phyloP scores from a whole-genome alignment of 2,113 vertebrate genomes.

The Canis aureus region DNA sequence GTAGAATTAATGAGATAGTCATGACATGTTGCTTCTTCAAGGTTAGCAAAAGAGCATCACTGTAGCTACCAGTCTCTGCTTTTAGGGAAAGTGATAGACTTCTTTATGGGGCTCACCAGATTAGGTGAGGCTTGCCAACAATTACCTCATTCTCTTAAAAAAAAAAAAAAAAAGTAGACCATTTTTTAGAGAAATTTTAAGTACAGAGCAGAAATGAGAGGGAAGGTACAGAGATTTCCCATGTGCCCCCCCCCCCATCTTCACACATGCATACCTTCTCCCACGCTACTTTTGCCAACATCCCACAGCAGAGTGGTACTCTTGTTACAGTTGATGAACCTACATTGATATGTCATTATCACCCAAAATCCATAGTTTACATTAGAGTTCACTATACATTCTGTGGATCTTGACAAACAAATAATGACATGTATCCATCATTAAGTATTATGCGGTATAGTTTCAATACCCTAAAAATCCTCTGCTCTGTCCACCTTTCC shows the following conservation, averaged over 20 bases:
- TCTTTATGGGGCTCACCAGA: neutral
- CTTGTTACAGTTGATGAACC: neutral
- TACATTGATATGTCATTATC: neutral
- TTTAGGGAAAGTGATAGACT: neutral
- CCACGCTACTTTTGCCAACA: neutral
- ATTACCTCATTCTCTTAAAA: too few species aligned
- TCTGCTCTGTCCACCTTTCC: neutral
- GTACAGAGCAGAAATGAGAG: neutral
- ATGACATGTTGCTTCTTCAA: neutral
- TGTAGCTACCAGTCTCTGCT: neutral
- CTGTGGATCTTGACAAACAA: neutral
- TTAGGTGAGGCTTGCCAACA: neutral
- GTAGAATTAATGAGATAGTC: neutral
- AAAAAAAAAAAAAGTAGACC: neutral
- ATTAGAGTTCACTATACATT: neutral
- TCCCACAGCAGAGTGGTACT: neutral
- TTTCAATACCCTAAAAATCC: neutral
- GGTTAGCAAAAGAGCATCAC: neutral
- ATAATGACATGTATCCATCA: fast-evolving
- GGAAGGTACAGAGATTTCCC: neutral
- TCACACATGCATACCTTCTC: neutral
- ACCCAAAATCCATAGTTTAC: neutral
- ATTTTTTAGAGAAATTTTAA: neutral
- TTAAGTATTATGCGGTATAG: too few species aligned
- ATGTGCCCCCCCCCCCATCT: neutral